Percentiles rank a stretch among this genome's conserved stretches.
phyloP scores from a whole-genome alignment of 2,113 vertebrate species.

The Ploceus nigricollis region DNA sequence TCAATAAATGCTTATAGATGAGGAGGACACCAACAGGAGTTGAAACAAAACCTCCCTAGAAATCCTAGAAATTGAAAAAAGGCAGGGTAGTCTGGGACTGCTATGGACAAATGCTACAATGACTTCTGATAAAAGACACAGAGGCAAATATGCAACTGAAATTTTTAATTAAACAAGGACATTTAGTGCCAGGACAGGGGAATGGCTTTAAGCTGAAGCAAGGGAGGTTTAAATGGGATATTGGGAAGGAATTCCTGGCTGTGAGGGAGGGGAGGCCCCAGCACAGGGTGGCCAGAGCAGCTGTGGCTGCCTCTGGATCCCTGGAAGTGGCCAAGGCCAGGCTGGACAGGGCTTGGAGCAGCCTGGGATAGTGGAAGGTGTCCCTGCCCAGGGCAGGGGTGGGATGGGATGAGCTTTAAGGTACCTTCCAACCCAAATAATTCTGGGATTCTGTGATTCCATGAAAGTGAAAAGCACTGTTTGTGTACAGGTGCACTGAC shows the following conservation, averaged over 20 bases:
- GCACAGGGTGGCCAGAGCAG: neutral
- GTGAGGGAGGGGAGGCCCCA: accelerated
- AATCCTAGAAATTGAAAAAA: neutral
- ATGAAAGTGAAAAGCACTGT: neutral
- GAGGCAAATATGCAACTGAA: neutral
- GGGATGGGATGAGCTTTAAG: neutral
- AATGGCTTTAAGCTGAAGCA: neutral
- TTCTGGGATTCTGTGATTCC: neutral
- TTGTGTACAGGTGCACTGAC: neutral
- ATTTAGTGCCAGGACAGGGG: neutral
- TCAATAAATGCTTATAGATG: constrained; percentile 4
- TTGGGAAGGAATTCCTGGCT: neutral
- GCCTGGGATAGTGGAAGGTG: accelerated
- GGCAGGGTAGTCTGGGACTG: neutral
- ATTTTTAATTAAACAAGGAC: neutral
- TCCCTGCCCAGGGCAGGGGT: neutral
- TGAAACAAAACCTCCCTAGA: neutral
- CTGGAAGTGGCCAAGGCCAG: neutral
- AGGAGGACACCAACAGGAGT: neutral
- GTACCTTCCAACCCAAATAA: neutral
- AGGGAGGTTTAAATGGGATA: neutral
- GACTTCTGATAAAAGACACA: neutral
- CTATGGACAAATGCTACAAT: neutral
- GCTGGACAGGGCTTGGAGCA: accelerated
- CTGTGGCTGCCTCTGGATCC: neutral